Conservation (phyloP, 2,113 vertebrate species). For the Blennius ocellaris region DNA sequence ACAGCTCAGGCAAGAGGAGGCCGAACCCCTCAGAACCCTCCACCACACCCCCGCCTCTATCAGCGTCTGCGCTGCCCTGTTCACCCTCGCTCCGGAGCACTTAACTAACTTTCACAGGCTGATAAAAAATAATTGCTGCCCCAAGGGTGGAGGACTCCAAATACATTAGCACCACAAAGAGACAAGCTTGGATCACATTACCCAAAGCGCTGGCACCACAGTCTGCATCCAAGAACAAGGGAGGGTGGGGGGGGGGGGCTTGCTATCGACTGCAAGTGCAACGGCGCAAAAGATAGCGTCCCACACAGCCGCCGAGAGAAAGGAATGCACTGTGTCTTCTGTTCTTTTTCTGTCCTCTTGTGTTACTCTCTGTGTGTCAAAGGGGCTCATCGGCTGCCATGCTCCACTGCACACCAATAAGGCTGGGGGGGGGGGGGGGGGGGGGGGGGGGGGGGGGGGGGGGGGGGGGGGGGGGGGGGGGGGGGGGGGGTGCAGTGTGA, state of each 20-base stretch:
- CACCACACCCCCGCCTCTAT: conserved; percentile 12
- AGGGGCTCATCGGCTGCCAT: conserved; percentile 62
- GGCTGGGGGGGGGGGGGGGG: conserved; percentile 1
- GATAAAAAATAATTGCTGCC: conserved; percentile 75
- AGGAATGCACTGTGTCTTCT: conserved; percentile 26
- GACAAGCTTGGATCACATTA: conserved; percentile 62
- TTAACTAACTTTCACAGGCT: conserved; percentile 79
- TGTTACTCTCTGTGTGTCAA: conserved; percentile 58
- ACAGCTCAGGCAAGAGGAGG: conserved; percentile 30
- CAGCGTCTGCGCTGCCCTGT: background rate
- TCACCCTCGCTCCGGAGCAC: conserved; percentile 57
- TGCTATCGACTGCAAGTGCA: conserved; percentile 6
- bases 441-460: background rate
- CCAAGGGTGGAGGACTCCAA: conserved; percentile 54
- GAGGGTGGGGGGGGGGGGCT: conserved; percentile 15
- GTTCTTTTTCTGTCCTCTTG: conserved; percentile 40
- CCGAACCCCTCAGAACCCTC: conserved; percentile 6
- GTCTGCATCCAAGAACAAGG: conserved; percentile 24
- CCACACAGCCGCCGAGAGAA: conserved; percentile 7
- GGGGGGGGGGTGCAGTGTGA: too few species aligned
- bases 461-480: too few species aligned
- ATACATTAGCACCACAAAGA: conserved; percentile 78
- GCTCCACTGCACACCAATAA: conserved; percentile 64
- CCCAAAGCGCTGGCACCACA: conserved; percentile 41
- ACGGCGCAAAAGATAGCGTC: conserved; percentile 24